Evolutionary conservation across 2,888 invertebrate species (phyloP).

Genomic region (Pristionchus fissidentatus): DNA sequence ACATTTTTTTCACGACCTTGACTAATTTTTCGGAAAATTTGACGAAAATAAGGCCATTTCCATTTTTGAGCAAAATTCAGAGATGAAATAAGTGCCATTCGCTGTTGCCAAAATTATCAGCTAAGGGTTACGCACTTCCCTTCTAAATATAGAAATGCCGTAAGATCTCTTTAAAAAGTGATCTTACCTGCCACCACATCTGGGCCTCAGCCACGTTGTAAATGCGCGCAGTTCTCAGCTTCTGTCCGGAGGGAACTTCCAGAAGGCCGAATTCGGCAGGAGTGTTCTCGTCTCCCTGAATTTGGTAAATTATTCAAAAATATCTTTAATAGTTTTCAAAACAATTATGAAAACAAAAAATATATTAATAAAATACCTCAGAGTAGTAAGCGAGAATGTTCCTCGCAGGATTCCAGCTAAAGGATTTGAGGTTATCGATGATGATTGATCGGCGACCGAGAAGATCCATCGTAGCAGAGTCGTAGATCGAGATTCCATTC

Average conservation of each 20-base stretch:
- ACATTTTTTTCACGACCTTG: not conserved
- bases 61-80: no score
- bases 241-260: constrained; percentile 65
- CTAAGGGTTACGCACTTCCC: constrained; percentile 91
- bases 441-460: constrained; percentile 91
- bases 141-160: not conserved
- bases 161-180: constrained; percentile 80
- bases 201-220: constrained; percentile 98
- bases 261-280: constrained; percentile 74
- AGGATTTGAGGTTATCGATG: constrained; percentile 83
- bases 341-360: constrained; percentile 42
- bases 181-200: constrained; percentile 90
- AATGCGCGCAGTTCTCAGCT: constrained; percentile 77
- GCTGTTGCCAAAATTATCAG: constrained; percentile 75
- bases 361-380: constrained; percentile 81
- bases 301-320: not conserved
- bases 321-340: not conserved
- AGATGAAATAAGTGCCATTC: not conserved
- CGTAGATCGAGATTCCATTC: constrained; percentile 87
- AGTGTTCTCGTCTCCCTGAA: constrained; percentile 54
- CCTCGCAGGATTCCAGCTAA: constrained; percentile 94
- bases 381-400: constrained; percentile 98
- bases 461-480: constrained; percentile 93
- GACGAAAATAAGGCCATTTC: no score
- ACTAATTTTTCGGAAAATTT: no score